Conservation (phyloP, 2,888 invertebrate species). For the Diogma glabrata region DNA sequence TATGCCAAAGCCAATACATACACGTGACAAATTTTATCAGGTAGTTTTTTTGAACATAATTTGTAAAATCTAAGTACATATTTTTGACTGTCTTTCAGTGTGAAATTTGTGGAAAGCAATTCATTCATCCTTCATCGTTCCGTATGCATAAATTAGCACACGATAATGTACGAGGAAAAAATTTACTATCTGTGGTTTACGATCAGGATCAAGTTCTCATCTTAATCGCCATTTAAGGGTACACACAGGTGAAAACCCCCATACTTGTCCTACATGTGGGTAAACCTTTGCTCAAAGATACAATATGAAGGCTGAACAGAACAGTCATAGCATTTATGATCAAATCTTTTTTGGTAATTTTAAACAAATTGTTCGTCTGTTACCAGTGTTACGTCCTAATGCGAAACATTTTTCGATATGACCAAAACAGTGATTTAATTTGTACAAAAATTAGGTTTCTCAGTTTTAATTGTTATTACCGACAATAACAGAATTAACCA, state of each 20-base stretch:
- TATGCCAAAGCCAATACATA: constrained; percentile 41
- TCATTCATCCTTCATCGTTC: constrained; percentile 36
- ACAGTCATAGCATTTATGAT: not conserved
- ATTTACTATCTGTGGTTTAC: constrained; percentile 32
- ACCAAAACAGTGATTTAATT: not conserved
- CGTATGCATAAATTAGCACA: constrained; percentile 37
- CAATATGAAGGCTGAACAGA: constrained; percentile 5
- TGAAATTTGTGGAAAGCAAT: constrained; percentile 36
- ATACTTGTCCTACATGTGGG: constrained; percentile 18
- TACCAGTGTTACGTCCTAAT: not conserved
- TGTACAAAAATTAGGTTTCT: not conserved
- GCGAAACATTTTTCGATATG: not conserved
- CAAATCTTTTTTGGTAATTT: not conserved
- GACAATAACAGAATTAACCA: not conserved
- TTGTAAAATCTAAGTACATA: too few species aligned
- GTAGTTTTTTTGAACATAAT: too few species aligned
- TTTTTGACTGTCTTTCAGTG: too few species aligned
- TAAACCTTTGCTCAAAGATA: constrained; percentile 17
- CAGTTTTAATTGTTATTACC: not conserved
- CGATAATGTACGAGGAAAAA: constrained; percentile 23
- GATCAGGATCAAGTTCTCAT: constrained; percentile 38
- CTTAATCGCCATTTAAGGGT: constrained; percentile 37
- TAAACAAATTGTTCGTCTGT: not conserved
- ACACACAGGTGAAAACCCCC: constrained; percentile 33
- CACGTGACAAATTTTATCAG: constrained; percentile 37